phyloP scores from a whole-genome alignment of 2,113 vertebrate genomes.

The Saccopteryx leptura region DNA sequence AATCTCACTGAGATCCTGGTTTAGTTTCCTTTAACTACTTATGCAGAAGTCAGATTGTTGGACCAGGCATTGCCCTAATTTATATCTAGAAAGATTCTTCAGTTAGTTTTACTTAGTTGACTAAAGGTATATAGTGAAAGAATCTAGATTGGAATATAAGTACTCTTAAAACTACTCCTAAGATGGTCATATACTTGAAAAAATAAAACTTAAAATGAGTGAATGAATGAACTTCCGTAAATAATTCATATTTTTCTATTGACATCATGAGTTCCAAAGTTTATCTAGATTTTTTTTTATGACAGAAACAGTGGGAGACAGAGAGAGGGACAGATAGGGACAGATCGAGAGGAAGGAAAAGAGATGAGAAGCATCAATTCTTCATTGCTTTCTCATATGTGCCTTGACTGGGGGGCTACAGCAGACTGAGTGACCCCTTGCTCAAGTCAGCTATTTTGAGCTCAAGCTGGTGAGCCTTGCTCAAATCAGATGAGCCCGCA shows the following conservation, averaged over 20 bases:
- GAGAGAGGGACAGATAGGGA: too few species aligned
- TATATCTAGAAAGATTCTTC: neutral
- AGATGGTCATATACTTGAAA: neutral
- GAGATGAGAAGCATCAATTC: too few species aligned
- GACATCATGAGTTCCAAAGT: neutral
- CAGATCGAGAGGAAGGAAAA: too few species aligned
- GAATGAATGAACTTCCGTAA: neutral
- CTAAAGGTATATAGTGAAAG: neutral
- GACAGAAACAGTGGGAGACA: too few species aligned
- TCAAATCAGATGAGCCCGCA: too few species aligned
- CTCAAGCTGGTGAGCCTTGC: too few species aligned
- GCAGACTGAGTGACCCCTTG: too few species aligned
- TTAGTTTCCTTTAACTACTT: neutral
- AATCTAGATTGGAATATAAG: neutral
- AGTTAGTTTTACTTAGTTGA: neutral
- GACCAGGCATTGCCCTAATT: neutral
- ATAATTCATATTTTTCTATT: neutral
- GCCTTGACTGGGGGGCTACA: too few species aligned
- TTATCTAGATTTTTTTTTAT: neutral
- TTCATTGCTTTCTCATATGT: too few species aligned
- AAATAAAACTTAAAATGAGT: neutral
- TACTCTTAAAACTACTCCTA: neutral
- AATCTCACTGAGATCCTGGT: neutral
- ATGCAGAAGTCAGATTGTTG: neutral
- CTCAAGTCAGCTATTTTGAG: too few species aligned